Percentiles rank a stretch among this genome's conserved stretches.
Evolutionary conservation across 2,797 vertebrate species (phyloP).

Genomic region (Moxostoma hubbsi): DNA sequence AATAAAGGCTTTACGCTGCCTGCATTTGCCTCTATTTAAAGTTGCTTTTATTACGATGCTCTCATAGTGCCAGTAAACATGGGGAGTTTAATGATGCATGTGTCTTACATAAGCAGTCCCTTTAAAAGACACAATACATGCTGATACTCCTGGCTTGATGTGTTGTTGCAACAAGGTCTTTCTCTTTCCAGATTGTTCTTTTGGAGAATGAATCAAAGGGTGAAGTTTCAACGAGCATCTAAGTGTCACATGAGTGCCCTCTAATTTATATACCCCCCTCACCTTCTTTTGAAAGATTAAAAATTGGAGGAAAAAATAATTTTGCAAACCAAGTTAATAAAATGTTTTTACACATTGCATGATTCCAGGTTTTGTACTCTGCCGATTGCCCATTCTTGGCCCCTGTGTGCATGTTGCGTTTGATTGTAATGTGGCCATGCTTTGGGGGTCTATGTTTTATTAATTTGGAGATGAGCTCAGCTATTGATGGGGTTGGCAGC

Average conservation of each 20-base stretch:
- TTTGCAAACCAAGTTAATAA: too few relatives aligned
- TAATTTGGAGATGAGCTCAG: constrained; percentile 84
- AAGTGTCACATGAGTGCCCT: neutral
- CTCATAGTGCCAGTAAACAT: constrained; percentile 32
- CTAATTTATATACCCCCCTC: too few relatives aligned
- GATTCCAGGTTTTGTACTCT: neutral
- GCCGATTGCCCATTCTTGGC: constrained; percentile 56
- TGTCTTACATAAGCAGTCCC: neutral
- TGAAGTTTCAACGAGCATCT: neutral
- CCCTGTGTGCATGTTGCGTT: constrained; percentile 53
- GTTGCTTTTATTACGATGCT: constrained; percentile 74
- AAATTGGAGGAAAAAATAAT: too few relatives aligned
- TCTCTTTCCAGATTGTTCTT: neutral
- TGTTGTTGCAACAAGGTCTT: neutral
- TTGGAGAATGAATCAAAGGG: neutral
- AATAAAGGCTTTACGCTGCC: constrained; percentile 73
- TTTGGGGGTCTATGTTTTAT: constrained; percentile 79
- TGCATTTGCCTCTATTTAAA: constrained; percentile 68
- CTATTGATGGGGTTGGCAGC: constrained; percentile 78
- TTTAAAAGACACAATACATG: constrained; percentile 30
- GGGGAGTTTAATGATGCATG: constrained; percentile 61
- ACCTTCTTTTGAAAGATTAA: too few relatives aligned
- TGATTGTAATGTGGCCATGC: constrained; percentile 69
- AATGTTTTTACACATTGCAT: constrained; percentile 30
- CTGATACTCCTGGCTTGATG: constrained; percentile 17